These are phyloP conservation scores for Thamnophis sirtalis DNA, from an alignment of 2,113 vertebrate genomes.

Conservation along the genomic window DNA sequence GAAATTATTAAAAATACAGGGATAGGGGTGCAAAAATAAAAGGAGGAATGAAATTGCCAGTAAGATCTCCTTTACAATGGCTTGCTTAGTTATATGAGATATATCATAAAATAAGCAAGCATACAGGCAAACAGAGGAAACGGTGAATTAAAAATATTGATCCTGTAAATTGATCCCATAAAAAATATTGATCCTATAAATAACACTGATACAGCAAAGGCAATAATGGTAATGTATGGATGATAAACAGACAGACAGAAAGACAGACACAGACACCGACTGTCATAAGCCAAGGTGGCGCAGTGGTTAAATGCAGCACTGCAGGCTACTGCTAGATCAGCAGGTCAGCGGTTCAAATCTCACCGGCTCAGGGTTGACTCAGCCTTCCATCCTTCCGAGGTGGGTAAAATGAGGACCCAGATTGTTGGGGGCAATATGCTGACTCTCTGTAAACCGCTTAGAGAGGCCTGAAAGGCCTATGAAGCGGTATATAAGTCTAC, in stretches of 20 bases:
- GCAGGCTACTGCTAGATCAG: too few relatives aligned
- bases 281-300: too few relatives aligned
- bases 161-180: neutral
- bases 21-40: constrained; percentile 47
- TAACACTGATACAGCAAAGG: constrained; percentile 14
- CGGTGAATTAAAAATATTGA: neutral
- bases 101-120: constrained; percentile 54
- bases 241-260: neutral
- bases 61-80: constrained; percentile 44
- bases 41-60: constrained; percentile 48
- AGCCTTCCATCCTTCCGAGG: too few relatives aligned
- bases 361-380: too few relatives aligned
- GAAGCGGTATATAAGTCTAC: too few relatives aligned
- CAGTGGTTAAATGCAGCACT: too few relatives aligned
- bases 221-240: neutral
- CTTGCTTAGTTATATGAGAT: constrained; percentile 46
- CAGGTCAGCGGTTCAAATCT: too few relatives aligned
- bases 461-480: too few relatives aligned
- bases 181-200: constrained; percentile 46
- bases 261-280: neutral
- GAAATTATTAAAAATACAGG: too few relatives aligned
- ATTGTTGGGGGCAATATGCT: too few relatives aligned
- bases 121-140: neutral
- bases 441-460: too few relatives aligned
- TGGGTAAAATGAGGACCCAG: too few relatives aligned